Percentiles rank a stretch among this genome's conserved stretches.
phyloP scores from a whole-genome alignment of 1,140 invertebrate genomes.

The Dreissena rostriformis region DNA sequence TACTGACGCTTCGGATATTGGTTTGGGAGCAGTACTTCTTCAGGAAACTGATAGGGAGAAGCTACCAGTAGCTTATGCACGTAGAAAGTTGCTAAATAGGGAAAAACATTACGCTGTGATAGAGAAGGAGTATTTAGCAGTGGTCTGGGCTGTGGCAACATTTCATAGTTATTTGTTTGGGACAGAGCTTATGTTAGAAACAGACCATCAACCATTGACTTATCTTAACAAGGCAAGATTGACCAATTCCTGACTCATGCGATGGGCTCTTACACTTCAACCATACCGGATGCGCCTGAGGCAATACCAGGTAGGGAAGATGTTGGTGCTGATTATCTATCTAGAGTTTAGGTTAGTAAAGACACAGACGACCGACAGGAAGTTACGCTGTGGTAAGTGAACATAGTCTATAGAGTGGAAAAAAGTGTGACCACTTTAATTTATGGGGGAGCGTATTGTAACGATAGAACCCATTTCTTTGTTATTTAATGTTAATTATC shows the following conservation, averaged over 20 bases:
- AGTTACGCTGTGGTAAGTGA: too few species aligned
- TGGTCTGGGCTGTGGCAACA: constrained; percentile 54
- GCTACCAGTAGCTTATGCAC: constrained; percentile 21
- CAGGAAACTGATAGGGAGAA: constrained; percentile 21
- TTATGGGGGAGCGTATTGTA: too few species aligned
- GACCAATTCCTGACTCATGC: constrained; percentile 51
- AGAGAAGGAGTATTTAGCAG: constrained; percentile 58
- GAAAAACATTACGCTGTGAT: constrained; percentile 43
- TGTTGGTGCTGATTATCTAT: constrained; percentile 31
- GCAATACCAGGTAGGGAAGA: constrained; percentile 25
- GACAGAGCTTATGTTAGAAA: constrained; percentile 56
- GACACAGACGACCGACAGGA: not conserved
- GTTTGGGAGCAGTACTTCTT: constrained; percentile 3
- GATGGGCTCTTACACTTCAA: constrained; percentile 57
- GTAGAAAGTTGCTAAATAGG: constrained; percentile 34
- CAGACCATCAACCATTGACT: constrained; percentile 71
- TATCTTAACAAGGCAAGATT: constrained; percentile 46
- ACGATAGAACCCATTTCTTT: too few species aligned
- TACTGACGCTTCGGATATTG: constrained; percentile 4
- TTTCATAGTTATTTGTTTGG: constrained; percentile 59
- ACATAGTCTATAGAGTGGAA: too few species aligned
- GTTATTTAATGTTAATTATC: too few species aligned
- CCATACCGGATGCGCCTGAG: constrained; percentile 33
- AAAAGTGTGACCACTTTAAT: too few species aligned
- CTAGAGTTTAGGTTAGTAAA: constrained; percentile 8